Evolutionary conservation across 2,797 vertebrate genomes (phyloP), one percentile per base, ranked within the genome.

Genomic region (Merluccius polli): DNA sequence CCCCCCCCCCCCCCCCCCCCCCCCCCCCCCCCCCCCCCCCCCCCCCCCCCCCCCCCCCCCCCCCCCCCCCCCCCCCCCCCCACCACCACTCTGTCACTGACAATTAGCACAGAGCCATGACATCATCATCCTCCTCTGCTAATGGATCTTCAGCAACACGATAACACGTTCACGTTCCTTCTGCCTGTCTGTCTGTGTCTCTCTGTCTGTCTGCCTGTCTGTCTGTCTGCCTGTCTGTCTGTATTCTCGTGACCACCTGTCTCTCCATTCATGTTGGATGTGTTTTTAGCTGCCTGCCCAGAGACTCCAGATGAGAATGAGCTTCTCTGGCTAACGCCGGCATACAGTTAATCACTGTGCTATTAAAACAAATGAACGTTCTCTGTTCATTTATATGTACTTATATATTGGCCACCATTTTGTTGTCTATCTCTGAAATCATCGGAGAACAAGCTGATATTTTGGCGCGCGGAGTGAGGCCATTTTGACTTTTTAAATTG

Each of bases 91-190:
- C 67, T 69, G 67, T 68, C 29, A 30, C 27, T 68, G 65, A 44
- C 65, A 68, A 68, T 68, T 69, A 69, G 67, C 67, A 69, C 13
- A 12, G 67, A 32, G 67, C 29, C 29, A 69, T 69, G 67, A 69
- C 67, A 30, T 69, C 67, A 69, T 69, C 67, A 30, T 30, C 65
- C 3, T 10, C 59, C 3, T 38, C 36, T 9, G 12, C 30, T 69
- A 69, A 69, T 69, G 67, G 67, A 69, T 18, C 67, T 69, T 13
- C 27, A 32, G 67, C 30, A 32, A 16, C 12, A 13, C 7, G 65
- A 68, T 27, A 68, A 27, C 12, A 27, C 24, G 59, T n/a, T 24
- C 59, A 63, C 59, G 59, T 63, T 63, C 59, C 10, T 27, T 11
- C 59, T 63, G 59, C 13, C 67, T 31, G 29, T 29, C 24, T 29